A percentile compares a stretch with the other conserved stretches of the same genome.
Evolutionary conservation across 1,140 invertebrate species (phyloP).

Genomic region (Magallana ariakensis): DNA sequence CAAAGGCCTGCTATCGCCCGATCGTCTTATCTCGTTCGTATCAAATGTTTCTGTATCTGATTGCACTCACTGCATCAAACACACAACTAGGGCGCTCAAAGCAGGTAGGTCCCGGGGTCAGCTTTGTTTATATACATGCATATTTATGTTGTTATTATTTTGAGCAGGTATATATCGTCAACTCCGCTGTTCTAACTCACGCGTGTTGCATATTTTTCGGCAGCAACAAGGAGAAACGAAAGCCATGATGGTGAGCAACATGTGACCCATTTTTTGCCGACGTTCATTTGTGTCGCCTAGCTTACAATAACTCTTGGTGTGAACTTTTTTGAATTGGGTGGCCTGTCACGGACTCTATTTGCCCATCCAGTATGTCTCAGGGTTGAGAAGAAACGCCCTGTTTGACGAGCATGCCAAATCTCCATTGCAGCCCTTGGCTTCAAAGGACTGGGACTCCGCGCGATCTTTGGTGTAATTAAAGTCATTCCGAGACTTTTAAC

Average conservation of each 20-base stretch:
- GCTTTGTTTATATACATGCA: background rate
- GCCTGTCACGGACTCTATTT: too few species aligned
- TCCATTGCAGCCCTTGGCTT: background rate
- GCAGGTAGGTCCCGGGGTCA: background rate
- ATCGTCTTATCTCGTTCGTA: slow-evolving; percentile 1
- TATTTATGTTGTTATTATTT: too few species aligned
- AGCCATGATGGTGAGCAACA: too few species aligned
- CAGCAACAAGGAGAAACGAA: too few species aligned
- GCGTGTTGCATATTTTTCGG: too few species aligned
- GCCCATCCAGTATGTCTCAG: too few species aligned
- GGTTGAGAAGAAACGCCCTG: background rate
- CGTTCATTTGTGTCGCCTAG: too few species aligned
- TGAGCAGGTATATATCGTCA: too few species aligned
- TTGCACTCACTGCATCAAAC: background rate
- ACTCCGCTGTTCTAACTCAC: too few species aligned
- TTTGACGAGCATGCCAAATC: background rate
- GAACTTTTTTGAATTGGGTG: too few species aligned
- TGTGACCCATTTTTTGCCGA: too few species aligned
- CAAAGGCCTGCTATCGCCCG: background rate
- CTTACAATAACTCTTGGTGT: too few species aligned
- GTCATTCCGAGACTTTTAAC: background rate
- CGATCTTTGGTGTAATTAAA: background rate
- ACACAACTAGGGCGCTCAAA: background rate
- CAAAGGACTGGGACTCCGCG: background rate
- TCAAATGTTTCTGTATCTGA: background rate